phyloP scores from a whole-genome alignment of 1,140 invertebrate species.

The Ephestia elutella region DNA sequence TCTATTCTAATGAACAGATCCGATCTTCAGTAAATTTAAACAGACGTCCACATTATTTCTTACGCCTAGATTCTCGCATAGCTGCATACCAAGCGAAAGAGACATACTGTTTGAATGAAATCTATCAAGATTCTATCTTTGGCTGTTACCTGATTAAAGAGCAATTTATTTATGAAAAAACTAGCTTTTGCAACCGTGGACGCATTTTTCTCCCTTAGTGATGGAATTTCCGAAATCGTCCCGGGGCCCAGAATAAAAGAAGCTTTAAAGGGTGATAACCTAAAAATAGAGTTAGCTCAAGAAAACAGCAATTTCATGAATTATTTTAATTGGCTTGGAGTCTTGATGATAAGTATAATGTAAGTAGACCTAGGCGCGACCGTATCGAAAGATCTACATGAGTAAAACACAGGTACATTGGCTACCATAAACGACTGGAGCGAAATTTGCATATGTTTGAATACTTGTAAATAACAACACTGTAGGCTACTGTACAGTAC shows the following conservation, averaged over 20 bases:
- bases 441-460: slow-evolving; percentile 3
- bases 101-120: slow-evolving; percentile 30
- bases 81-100: slow-evolving; percentile 12
- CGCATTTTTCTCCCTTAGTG: too few relatives aligned
- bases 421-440: background rate
- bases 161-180: background rate
- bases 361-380: slow-evolving; percentile 1
- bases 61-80: background rate
- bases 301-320: slow-evolving; percentile 5
- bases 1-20: background rate
- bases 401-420: slow-evolving; percentile 14
- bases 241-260: too few relatives aligned
- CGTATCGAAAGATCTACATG: slow-evolving; percentile 17
- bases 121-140: slow-evolving; percentile 25
- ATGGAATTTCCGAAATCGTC: too few relatives aligned
- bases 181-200: too few relatives aligned
- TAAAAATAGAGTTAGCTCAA: background rate
- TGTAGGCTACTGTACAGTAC: background rate
- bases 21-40: background rate
- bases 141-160: slow-evolving; percentile 10
- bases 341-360: slow-evolving; percentile 14
- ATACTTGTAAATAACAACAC: slow-evolving; percentile 6
- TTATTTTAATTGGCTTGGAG: slow-evolving; percentile 17
- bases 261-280: too few relatives aligned
- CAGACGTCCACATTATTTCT: background rate